Evolutionary conservation across 2,113 vertebrate genomes (phyloP), one percentile per base, ranked within the genome.

Genomic region (Myrmophylax atrothorax): DNA sequence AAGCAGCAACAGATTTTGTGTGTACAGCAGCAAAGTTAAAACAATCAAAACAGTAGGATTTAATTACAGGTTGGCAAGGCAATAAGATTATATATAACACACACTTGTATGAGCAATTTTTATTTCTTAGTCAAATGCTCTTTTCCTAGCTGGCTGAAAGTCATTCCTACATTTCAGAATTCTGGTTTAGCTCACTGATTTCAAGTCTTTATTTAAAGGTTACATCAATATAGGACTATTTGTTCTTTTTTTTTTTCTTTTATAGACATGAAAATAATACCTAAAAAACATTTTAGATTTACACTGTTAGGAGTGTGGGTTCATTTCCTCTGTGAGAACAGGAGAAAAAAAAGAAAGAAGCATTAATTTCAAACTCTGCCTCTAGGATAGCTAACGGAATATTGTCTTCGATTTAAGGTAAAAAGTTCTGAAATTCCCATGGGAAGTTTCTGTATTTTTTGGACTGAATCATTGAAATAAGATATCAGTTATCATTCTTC

Each of bases 331-430:
- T 52, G 10, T 90, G 56, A 82, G n/a, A 77, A 69, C 18, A 88
- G 19, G 33, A 20, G 10, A 42, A 49, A 83, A 92, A 83, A 89
- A 59, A 85, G 69, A 52, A 62, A 82, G 64, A 83, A 89, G 58
- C 76, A 93, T 93, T 78, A 63, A 91, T 97, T 94, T 94, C 56
- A 88, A 73, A 79, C 58, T 82, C 46, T 84, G 37, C 82, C 94
- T 53, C 9, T n/a, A 87, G 68, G 73, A 60, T 58, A 90, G 73
- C 64, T 87, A 20, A 20, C 28, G 77, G 89, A 96, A 86, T 94
- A 89, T 89, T 94, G 52, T 80, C 79, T 97, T 94, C 40, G 2
- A 69, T 85, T 94, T 81, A 91, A 89, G 62, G 77, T 84, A 47
- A 69, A 91, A 82, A 47, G 10, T 25, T 74, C n/a, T 74, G 14